Base-by-base conservation (phyloP, 2,797 vertebrate species). In the Pseudotriccus pelzelni region DNA sequence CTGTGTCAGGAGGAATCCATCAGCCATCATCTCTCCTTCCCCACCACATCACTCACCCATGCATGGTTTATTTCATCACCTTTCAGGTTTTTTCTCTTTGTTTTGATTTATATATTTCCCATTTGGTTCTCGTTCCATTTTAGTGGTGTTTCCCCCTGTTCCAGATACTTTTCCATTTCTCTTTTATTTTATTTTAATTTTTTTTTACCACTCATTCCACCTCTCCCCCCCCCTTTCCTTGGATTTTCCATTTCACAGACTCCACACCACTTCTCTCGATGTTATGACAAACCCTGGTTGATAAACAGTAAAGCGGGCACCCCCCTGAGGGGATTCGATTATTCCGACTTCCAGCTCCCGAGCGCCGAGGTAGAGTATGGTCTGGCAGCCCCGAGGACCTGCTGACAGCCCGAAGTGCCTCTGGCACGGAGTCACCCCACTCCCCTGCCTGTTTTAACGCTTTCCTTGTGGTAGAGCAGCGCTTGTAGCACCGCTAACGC, bases 251-350 rank as follows among this genome's bases (percentile, higher is more conserved):
- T 98, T 98, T 93, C 98, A 97, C 99, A 99, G 99, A 99, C 99
- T 98, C 98, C 99, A 97, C 98, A 98, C 81, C 98, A 99, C 98
- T 98, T 98, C 97, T 98, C 98, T 55, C 99, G 99, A 97, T 99
- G 99, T 98, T 99, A 99, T 98, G 99, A 99, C 98, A 99, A 99
- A 98, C 99, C 99, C 98, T 99, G 99, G 99, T 98, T 99, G 98
- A 98, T 99, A 98, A 99, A 99, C 99, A 99, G 99, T 99, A 99
- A 99, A 99, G 99, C 98, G 94, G 97, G 98, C 97, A 98, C 98
- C 97, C 98, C 98, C 94, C 97, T 98, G 98, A 99, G 98, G 99
- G 99, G 98, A 98, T 98, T 98, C 98, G 98, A 98, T 98, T 99
- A 98, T 98, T 98, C 99, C 98, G 99, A 99, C 97, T 97, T 98